Percentiles rank a stretch among this genome's conserved stretches.
These are phyloP conservation scores for Myopa testacea DNA, from an alignment of 2,888 invertebrate genomes.

Conservation along the genomic window DNA sequence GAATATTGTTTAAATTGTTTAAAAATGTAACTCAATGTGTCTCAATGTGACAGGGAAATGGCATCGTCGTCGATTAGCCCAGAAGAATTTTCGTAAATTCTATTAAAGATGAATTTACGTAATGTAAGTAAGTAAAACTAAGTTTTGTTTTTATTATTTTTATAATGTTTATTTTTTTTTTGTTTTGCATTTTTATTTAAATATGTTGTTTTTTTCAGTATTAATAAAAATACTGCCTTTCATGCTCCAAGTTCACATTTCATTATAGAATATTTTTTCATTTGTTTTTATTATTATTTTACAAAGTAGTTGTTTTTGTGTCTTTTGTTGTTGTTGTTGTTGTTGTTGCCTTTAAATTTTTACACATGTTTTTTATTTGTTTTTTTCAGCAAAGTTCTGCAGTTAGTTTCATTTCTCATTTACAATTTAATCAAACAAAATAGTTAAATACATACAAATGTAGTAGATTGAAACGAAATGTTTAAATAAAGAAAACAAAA, in stretches of 20 bases:
- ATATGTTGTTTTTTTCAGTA: conserved; percentile 49
- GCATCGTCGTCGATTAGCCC: too few relatives aligned
- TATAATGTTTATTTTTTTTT: conserved; percentile 43
- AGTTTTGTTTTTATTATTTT: conserved; percentile 40
- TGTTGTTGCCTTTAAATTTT: conserved; percentile 41
- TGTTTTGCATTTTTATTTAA: conserved; percentile 46
- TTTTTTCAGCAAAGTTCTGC: conserved; percentile 44
- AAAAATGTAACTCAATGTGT: too few relatives aligned
- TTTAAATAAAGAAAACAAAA: not conserved
- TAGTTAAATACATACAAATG: not conserved
- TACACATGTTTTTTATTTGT: conserved; percentile 47
- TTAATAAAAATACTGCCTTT: conserved; percentile 67
- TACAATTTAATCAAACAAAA: conserved; percentile 41
- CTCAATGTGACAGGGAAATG: too few relatives aligned
- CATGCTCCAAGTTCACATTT: conserved; percentile 68
- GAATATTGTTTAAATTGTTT: too few relatives aligned
- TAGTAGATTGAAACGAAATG: conserved; percentile 9
- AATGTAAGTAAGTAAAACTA: not conserved
- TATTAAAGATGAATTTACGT: too few relatives aligned
- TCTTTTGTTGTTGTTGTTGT: conserved; percentile 24
- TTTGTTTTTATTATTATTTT: conserved; percentile 30
- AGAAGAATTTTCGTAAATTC: too few relatives aligned
- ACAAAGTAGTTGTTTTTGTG: conserved; percentile 29
- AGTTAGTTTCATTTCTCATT: conserved; percentile 39
- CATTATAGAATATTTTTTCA: conserved; percentile 54